Percentiles rank a stretch among this genome's conserved stretches.
Evolutionary conservation across 2,113 vertebrate species (phyloP).

Genomic region (Indicator maculatus): DNA sequence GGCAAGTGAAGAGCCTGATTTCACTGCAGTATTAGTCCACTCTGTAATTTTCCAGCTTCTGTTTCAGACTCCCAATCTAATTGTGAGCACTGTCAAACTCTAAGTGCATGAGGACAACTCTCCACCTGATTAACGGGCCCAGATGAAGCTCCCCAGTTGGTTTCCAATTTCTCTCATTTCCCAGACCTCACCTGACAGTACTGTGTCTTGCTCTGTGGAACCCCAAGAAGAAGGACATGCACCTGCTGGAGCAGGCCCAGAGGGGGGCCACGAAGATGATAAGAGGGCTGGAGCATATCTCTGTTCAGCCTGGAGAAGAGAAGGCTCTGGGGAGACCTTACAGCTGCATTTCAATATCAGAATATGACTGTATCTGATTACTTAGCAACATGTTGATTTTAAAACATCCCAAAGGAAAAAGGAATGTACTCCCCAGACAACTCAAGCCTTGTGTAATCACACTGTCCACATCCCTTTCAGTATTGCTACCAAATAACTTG

Average conservation of each 20-base stretch:
- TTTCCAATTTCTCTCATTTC: neutral
- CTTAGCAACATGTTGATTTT: neutral
- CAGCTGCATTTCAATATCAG: neutral
- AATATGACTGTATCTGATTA: neutral
- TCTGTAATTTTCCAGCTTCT: neutral
- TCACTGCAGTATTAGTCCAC: neutral
- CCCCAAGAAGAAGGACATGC: no score
- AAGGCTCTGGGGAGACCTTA: no score
- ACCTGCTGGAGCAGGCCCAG: no score
- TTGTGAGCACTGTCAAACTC: neutral
- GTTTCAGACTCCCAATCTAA: neutral
- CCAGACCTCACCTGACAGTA: no score
- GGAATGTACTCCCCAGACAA: neutral
- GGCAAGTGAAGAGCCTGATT: neutral
- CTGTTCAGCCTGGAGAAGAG: no score
- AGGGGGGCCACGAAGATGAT: no score
- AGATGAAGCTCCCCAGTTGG: neutral
- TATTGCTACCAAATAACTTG: neutral
- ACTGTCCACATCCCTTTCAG: constrained; percentile 4
- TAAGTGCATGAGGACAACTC: neutral
- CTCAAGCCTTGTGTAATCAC: neutral
- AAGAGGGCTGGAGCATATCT: no score
- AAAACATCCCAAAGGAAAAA: neutral
- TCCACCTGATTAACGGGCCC: neutral
- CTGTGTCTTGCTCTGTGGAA: no score